Evolutionary conservation across 2,797 vertebrate species (phyloP).

Genomic region (Erethizon dorsatum): DNA sequence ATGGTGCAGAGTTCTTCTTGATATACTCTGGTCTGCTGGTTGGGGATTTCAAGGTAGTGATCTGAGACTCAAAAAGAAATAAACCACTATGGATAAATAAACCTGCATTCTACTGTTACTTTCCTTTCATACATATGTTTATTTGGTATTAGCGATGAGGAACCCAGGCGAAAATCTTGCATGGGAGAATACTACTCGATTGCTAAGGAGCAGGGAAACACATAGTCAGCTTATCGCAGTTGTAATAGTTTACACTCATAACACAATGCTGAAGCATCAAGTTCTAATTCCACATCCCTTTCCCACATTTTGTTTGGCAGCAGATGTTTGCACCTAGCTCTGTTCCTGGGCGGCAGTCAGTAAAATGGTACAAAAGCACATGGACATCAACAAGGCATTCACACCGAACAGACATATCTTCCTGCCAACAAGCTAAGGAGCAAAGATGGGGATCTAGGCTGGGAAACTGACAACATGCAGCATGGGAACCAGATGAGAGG

Average conservation of each 20-base stretch:
- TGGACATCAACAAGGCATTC: background rate
- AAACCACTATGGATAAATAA: background rate
- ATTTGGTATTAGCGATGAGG: slow-evolving; percentile 22
- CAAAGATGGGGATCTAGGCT: background rate
- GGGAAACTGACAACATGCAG: background rate
- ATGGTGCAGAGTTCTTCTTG: background rate
- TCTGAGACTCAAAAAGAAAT: background rate
- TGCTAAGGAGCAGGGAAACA: background rate
- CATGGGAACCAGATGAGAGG: background rate
- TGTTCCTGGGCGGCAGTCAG: background rate
- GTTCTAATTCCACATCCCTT: background rate
- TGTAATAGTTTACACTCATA: background rate
- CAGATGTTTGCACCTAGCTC: background rate
- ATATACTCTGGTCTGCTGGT: background rate
- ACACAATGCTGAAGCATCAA: background rate
- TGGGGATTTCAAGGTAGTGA: background rate
- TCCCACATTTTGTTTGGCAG: background rate
- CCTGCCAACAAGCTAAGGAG: background rate
- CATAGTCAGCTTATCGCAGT: background rate
- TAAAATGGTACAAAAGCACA: background rate
- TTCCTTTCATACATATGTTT: background rate
- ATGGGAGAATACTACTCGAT: background rate
- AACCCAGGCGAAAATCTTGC: background rate
- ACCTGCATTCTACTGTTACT: background rate
- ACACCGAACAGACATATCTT: background rate